Percentiles rank a stretch among this genome's conserved stretches.
Conservation (phyloP, 1,140 invertebrate genomes). For the Trypoxylus dichotomus region DNA sequence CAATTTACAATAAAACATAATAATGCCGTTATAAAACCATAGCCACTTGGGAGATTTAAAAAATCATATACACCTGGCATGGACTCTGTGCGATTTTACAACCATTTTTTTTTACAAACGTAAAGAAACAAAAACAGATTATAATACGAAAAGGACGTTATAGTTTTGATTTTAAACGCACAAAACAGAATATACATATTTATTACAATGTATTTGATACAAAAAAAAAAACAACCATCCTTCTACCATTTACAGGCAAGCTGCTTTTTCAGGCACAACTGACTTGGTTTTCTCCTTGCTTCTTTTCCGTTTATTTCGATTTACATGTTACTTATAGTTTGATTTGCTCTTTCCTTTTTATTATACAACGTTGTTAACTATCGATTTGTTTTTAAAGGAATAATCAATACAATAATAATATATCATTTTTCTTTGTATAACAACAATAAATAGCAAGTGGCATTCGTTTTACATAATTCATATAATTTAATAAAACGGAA, state of each 20-base stretch:
- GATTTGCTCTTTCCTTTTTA: neutral
- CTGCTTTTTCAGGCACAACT: slow-evolving; percentile 29
- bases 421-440: neutral
- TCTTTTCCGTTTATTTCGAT: neutral
- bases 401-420: neutral
- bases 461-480: slow-evolving; percentile 1
- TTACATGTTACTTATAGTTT: neutral
- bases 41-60: slow-evolving; percentile 35
- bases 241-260: slow-evolving; percentile 27
- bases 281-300: neutral
- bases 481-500: slow-evolving; percentile 5
- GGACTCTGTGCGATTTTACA: slow-evolving; percentile 27
- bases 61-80: slow-evolving; percentile 33
- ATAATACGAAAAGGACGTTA: neutral
- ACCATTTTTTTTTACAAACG: slow-evolving; percentile 14
- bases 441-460: slow-evolving; percentile 8
- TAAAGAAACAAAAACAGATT: neutral
- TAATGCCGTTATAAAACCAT: slow-evolving; percentile 36
- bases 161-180: neutral
- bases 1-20: slow-evolving; percentile 37
- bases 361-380: neutral
- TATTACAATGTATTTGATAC: neutral
- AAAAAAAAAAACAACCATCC: neutral
- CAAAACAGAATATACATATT: neutral
- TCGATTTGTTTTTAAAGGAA: neutral